Evolutionary conservation across 2,888 invertebrate species (phyloP).

Genomic region (Glyphotaelius pellucidus): DNA sequence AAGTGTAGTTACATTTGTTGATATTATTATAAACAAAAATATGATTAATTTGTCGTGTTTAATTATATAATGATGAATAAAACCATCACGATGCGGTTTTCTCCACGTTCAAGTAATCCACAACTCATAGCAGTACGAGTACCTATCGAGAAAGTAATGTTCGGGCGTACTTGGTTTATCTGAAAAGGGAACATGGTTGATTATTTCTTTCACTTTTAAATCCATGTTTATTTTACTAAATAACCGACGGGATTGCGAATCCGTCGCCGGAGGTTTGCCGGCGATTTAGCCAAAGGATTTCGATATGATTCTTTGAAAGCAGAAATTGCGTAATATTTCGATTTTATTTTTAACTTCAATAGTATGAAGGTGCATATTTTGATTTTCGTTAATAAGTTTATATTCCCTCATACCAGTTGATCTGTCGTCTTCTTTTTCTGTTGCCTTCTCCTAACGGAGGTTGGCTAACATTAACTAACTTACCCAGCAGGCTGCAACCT

Average conservation of each 20-base stretch:
- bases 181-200: background rate
- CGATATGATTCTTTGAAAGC: background rate
- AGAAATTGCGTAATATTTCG: background rate
- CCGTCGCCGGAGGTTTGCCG: background rate
- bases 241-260: background rate
- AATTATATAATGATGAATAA: too few species aligned
- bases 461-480: background rate
- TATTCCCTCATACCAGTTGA: too few species aligned
- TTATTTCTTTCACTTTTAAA: background rate
- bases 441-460: background rate
- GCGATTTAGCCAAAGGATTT: background rate
- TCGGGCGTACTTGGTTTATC: background rate
- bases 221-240: background rate
- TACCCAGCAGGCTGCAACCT: background rate
- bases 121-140: background rate
- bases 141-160: background rate
- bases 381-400: background rate
- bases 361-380: too few species aligned
- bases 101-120: background rate
- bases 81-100: background rate
- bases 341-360: background rate
- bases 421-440: background rate
- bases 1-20: too few species aligned
- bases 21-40: too few species aligned
- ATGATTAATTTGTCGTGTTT: too few species aligned